Evolutionary conservation across 2,113 vertebrate genomes (phyloP), one percentile per base, ranked within the genome.

Genomic region (Megaleporinus macrocephalus): DNA sequence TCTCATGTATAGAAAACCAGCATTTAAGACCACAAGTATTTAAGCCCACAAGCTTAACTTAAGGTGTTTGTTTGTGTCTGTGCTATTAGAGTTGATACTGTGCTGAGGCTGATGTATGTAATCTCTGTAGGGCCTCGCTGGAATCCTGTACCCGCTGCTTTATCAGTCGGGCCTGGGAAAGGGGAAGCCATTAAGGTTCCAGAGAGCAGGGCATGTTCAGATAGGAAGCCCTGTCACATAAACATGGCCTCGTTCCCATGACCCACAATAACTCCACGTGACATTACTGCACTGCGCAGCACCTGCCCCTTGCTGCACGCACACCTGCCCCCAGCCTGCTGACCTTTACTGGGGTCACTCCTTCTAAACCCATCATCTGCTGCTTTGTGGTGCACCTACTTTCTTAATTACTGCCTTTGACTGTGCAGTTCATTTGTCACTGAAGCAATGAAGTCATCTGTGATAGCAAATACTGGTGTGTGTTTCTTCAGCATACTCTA

Each of bases 131-230:
- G 5, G 47, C 36, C 78, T 69, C 22, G 63, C 74, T 77, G 62
- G 73, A 33, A 75, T 71, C 72, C 80, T 73, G 47, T 76, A 73
- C 66, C 59, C 65, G 24, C 66, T 47, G 30, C 83, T 89, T 87
- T 89, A 91, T 87, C 86, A 22, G 86, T 84, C 86, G 86, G 85
- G 88, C 90, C 89, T 91, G 92, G 90, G 92, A 92, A 93, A 93
- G 82, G 84, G 91, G 92, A 93, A 94, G 87, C 91, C 90, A 91
- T 93, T 93, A 93, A 91, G 87, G 90, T 89, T 92, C 90, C 90
- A 88, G 90, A 91, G 92, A 92, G 90, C 91, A 86, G 84, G 87
- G 93, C 90, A 84, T 87, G 88, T 89, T 91, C 87, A 89, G 92
- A 92, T 91, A 92, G 91, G 89, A 93, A 93, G 82, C 89, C 83